Base-by-base conservation (phyloP, 2,888 invertebrate species). In the Apocheima hispidaria region DNA sequence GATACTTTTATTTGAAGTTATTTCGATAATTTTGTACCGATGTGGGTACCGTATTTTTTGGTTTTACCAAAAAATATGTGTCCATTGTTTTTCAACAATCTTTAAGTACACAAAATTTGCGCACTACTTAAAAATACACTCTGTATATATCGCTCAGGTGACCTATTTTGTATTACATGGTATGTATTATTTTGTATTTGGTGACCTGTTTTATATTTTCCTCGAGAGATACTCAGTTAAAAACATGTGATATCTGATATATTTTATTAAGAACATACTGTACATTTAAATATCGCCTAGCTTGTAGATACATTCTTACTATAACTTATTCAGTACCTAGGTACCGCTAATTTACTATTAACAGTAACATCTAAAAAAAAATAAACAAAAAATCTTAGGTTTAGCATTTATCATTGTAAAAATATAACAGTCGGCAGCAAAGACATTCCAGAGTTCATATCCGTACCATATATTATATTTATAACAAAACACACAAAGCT, bases 231-330 rank as follows among this genome's bases (percentile, higher is more conserved):
- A 12, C 0, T 26, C 33, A 26, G 40, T 48, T 7, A 55, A 55
- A 46, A 59, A 23, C 30, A 23, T 28, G 10, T 43, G 10, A 50
- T 60, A 36, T 23, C 36, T 59, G 28, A 58, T 63, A 66, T 63
- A 20, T 70, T 65, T 70, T 68, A 68, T 68, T 59, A 50, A 62
- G 59, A 68, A 70, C 62, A 70, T 67, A 66, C 62, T 66, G 58
- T 68, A 70, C 68, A 70, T 66, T 63, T 52, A 33, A 68, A 62
- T 51, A 66, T 56, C 46, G 16, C 35, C 70, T 70, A 66, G 52
- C 62, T 52, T 62, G 56, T 64, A 70, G 60, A 64, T 65, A 63
- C 44, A 62, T 62, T 62, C 60, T 68, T 61, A 68, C 40, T 21
- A 48, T 66, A 63, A 62, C 62, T 65, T 66, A 68, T 23, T 62